Evolutionary conservation across 2,888 invertebrate genomes (phyloP), one percentile per base, ranked within the genome.

Genomic region (Arctia plantaginis): DNA sequence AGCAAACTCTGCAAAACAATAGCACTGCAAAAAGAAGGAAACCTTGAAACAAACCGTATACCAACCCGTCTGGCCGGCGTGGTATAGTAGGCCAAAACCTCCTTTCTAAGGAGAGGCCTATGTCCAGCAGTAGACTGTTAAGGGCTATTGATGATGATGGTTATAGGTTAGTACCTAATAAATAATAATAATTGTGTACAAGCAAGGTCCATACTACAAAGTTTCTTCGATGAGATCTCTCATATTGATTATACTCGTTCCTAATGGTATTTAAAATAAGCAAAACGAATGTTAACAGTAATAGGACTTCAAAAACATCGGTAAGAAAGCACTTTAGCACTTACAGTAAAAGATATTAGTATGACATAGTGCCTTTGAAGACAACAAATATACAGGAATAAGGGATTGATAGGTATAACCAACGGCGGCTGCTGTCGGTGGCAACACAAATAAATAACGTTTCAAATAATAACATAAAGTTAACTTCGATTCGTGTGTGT

Each of bases 401-500:
- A 74, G 55, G 68, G 75, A 77, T 72, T 66, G 68, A 69, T 71
- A 47, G 75, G 66, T 78, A 83, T 76, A 84, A 83, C 82, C 84
- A 80, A 80, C 76, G 30, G 18, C 59, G 47, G 33, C 65, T 59
- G 77, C 55, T 71, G 69, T 8, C 68, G 67, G 62, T 41, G 66
- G 69, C 64, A 69, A 80, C 76, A 71, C 76, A 80, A 77, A 83
- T 84, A 83, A 84, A 84, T 82, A 82, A 84, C 74, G 78, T 84
- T 77, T 78, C 77, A 78, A 78, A 74, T 80, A 84, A 78, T 75
- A 78, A 68, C 74, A 76, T 74, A 66, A 67, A 75, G 59, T 71
- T 70, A 62, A 62, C 82, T 74, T 30, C 70, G 82, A 82, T 72
- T 66, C 23, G 3, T 35, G 35, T 27, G 69, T 3, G 41, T 41